These are phyloP conservation scores for Pseudotriccus pelzelni DNA, from an alignment of 2,797 vertebrate genomes.

Conservation along the genomic window DNA sequence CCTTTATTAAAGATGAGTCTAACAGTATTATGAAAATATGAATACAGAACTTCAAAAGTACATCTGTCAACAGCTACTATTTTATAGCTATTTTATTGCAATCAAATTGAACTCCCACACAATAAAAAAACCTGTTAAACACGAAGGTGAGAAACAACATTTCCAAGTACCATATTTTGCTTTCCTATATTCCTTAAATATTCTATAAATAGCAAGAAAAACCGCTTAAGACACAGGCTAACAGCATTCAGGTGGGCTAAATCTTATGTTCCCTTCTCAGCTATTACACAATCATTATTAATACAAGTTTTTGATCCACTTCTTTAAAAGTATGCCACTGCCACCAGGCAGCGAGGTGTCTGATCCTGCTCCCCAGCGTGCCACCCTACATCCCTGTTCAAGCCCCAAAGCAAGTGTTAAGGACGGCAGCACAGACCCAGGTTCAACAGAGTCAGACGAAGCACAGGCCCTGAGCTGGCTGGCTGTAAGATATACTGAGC, in stretches of 20 bases:
- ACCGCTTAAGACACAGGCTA: not conserved
- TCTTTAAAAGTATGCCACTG: not conserved
- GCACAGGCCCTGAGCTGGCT: not conserved
- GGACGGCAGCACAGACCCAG: not conserved
- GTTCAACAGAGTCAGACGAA: fast-evolving
- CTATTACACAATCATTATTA: not conserved
- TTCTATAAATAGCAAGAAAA: not conserved
- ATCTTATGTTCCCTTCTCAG: not conserved
- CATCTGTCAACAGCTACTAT: not conserved
- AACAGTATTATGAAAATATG: not conserved
- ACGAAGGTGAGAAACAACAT: not conserved
- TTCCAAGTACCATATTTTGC: not conserved
- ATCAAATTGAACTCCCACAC: not conserved
- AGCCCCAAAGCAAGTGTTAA: too few relatives aligned
- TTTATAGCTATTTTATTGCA: not conserved
- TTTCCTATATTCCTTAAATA: not conserved
- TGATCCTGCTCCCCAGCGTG: fast-evolving
- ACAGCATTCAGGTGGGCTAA: not conserved
- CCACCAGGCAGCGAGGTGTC: not conserved
- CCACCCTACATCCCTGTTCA: not conserved
- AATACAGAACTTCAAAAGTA: not conserved
- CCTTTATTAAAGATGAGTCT: not conserved
- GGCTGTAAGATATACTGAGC: not conserved
- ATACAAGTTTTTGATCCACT: not conserved
- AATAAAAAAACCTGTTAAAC: not conserved